Percentiles rank a stretch among this genome's conserved stretches.
phyloP scores from a whole-genome alignment of 2,888 invertebrate genomes.

The Electrophaes corylata region DNA sequence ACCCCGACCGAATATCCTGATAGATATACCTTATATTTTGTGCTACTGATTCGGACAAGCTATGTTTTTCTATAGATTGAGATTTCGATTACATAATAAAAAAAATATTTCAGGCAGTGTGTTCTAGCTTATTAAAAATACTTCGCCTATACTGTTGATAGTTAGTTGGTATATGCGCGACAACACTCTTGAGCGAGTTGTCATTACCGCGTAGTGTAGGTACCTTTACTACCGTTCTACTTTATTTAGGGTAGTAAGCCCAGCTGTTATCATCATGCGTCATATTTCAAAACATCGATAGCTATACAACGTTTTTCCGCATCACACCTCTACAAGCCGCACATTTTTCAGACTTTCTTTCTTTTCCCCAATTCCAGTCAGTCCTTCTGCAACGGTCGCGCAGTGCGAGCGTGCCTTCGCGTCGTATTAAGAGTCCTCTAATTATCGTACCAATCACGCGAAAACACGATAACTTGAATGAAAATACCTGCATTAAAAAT shows the following conservation, averaged over 20 bases:
- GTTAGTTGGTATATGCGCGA: no score
- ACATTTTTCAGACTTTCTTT: constrained; percentile 64
- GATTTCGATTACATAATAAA: no score
- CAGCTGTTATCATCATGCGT: background rate
- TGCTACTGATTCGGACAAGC: no score
- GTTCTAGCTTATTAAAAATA: no score
- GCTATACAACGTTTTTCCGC: constrained; percentile 40
- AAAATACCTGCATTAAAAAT: constrained; percentile 37
- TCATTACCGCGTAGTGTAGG: no score
- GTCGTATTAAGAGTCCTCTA: constrained; percentile 21
- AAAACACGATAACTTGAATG: constrained; percentile 38
- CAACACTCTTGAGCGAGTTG: no score
- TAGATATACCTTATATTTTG: no score
- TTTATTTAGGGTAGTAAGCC: background rate
- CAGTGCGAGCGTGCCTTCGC: constrained; percentile 39
- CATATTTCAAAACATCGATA: constrained; percentile 33
- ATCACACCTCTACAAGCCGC: constrained; percentile 55
- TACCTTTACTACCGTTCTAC: no score
- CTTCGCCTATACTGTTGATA: no score
- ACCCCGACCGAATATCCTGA: no score
- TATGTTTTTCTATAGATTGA: no score
- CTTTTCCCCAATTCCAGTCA: constrained; percentile 57
- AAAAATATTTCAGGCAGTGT: no score
- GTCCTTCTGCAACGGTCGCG: constrained; percentile 57
- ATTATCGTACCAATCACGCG: constrained; percentile 38